A percentile compares a stretch with the other conserved stretches of the same genome.
Conservation (phyloP, 2,888 invertebrate species). For the Chloromyia formosa region DNA sequence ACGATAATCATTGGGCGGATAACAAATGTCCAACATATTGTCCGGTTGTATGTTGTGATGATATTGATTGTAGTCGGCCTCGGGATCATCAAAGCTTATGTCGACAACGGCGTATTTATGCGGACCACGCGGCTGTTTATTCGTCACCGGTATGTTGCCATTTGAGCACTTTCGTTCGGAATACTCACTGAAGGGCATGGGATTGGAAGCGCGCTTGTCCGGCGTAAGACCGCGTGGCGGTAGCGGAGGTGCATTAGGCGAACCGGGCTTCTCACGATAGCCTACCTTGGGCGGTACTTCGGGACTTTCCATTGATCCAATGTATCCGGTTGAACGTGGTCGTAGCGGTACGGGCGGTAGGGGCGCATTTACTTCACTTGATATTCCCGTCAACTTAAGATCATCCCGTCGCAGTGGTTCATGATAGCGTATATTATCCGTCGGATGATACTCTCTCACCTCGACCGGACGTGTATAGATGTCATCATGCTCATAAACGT, state of each 20-base stretch:
- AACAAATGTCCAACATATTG: constrained; percentile 45
- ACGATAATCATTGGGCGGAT: constrained; percentile 61
- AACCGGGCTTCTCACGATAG: constrained; percentile 58
- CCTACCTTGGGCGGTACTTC: constrained; percentile 67
- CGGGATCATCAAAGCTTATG: constrained; percentile 65
- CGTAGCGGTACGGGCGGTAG: constrained; percentile 71
- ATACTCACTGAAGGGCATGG: constrained; percentile 61
- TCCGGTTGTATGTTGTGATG: constrained; percentile 41
- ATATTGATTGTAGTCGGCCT: constrained; percentile 58
- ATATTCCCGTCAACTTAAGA: constrained; percentile 15
- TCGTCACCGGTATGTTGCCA: constrained; percentile 51
- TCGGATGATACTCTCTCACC: constrained; percentile 51
- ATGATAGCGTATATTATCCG: constrained; percentile 27
- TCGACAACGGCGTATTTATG: constrained; percentile 65
- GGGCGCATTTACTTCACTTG: constrained; percentile 52
- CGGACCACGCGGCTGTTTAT: constrained; percentile 62
- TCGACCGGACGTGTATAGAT: constrained; percentile 76
- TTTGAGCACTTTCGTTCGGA: constrained; percentile 53
- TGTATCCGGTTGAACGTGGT: constrained; percentile 70
- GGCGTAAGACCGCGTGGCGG: constrained; percentile 78
- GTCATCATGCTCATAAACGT: constrained; percentile 70
- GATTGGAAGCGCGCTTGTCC: constrained; percentile 64
- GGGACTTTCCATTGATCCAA: constrained; percentile 60
- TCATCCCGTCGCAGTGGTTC: constrained; percentile 35
- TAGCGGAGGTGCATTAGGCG: constrained; percentile 76